Evolutionary conservation across 1,140 invertebrate genomes (phyloP), one percentile per base, ranked within the genome.

Genomic region (Chironomus tepperi): DNA sequence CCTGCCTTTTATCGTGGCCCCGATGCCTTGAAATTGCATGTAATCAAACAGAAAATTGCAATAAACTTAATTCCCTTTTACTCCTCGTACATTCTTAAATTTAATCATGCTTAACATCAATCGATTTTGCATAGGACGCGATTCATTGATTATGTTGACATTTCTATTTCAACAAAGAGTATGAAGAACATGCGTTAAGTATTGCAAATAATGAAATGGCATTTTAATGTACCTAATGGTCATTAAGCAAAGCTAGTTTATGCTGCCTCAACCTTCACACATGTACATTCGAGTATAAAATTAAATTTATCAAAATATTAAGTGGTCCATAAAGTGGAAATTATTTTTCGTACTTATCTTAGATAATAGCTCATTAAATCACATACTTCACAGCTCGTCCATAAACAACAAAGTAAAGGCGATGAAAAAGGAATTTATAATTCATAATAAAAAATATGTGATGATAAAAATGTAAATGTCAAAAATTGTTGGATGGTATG

Each of bases 391-490:
- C 43, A 47, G 43, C 24, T 34, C 5, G n/a, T 34, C 24, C 24
- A 34, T 2, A 34, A 34, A 34, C 24, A 34, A 34, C 2, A 2
- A 34, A 57, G 47, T 57, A n/a, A 57, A 5, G 47, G 47, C 47
- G 5, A n/a, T 57, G 12, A 57, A n/a, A 12, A n/a, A 57, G 12
- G n/a, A 57, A 57, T n/a, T 57, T 57, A 57, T 57, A 57, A 34
- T 34, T 57, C 47, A 15, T 12, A 57, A 57, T 47, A 57, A 57
- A 12, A 12, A 34, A 34, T n/a, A 34, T 2, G 24, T 34, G 24
- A 57, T 57, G 47, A 57, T 57, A 57, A 57, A 57, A 57, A 57
- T 57, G 47, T 57, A 57, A 57, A 57, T 57, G 47, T 57, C 47
- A 57, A n/a, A 57, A 57, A 9, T 9, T 47, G 47, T 57, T 57